Percentiles rank a stretch among this genome's conserved stretches.
Conservation (phyloP, 2,797 vertebrate species). For the Pampus argenteus region DNA sequence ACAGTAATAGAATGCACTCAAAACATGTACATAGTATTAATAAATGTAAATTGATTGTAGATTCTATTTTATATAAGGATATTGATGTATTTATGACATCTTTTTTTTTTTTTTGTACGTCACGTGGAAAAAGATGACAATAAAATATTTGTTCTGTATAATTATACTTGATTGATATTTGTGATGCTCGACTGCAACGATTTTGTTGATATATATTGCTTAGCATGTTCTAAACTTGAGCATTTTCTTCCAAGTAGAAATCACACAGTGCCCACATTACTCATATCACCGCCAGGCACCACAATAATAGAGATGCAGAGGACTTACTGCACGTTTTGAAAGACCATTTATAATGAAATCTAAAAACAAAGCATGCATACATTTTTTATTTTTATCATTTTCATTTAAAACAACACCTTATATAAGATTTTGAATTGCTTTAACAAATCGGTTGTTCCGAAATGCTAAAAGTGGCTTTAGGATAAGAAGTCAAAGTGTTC, state of each 20-base stretch:
- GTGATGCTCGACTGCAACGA: background rate
- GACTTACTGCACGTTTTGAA: background rate
- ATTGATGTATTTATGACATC: slow-evolving; percentile 78
- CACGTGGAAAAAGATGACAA: slow-evolving; percentile 50
- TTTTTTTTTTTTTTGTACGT: slow-evolving; percentile 49
- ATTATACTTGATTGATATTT: background rate
- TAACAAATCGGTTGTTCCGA: slow-evolving; percentile 1
- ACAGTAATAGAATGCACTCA: slow-evolving; percentile 80
- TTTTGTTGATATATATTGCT: background rate
- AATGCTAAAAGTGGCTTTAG: slow-evolving; percentile 14
- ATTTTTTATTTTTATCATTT: background rate
- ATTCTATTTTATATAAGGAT: slow-evolving; percentile 75
- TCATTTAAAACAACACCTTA: background rate
- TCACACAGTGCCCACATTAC: background rate
- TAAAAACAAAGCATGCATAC: background rate
- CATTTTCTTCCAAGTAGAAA: background rate
- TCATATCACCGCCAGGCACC: slow-evolving; percentile 43
- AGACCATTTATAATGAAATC: background rate
- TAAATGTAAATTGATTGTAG: slow-evolving; percentile 76
- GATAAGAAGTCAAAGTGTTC: slow-evolving; percentile 7
- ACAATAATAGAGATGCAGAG: background rate
- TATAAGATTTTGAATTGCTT: background rate
- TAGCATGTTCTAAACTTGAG: background rate
- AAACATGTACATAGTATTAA: slow-evolving; percentile 80
- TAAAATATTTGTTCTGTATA: slow-evolving; percentile 60